Evolutionary conservation across 2,888 invertebrate genomes (phyloP), one percentile per base, ranked within the genome.

Genomic region (Corbicula japonica): DNA sequence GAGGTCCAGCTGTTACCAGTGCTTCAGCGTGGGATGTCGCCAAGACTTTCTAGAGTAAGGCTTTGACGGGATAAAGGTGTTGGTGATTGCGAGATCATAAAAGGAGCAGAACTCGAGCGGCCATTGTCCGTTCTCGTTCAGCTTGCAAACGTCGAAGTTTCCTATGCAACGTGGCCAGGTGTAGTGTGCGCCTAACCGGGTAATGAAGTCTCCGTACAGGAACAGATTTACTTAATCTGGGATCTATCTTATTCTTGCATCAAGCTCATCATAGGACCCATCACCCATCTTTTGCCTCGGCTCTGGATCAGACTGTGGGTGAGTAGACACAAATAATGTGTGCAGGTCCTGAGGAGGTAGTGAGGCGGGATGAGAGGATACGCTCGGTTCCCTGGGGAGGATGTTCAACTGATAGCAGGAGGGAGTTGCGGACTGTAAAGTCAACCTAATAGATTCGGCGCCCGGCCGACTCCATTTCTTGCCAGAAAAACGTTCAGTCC

Each of bases 191-290:
- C 79, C 65, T 3, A 76, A 46, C 23, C 75, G 23, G 41, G 65
- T 69, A 46, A 62, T 75, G 32, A 68, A 69, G 60, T 78, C 68
- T 32, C 78, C 78, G 23, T 62, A 62, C 15, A 74, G 28, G 46
- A 63, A 21, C 34, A 76, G 35, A n/a, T 21, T 32, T 28, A 61
- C 69, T 4, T n/a, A 2, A 18, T 15, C 44, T 18, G 62, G 60
- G 18, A 70, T 54, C 4, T 28, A 15, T 18, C 34, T 28, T 10
- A 76, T 61, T 8, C 12, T 10, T 15, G 26, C 28, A 2, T 41
- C 26, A 0, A 50, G 52, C 32, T 66, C 26, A 15, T 52, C 38
- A 32, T 52, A 52, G 28, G 52, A 52, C 18, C 2, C 1, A 30
- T 34, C n/a, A n/a, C n/a, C n/a, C n/a, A n/a, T n/a, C 66, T 32